Conservation (phyloP, 2,888 invertebrate species). For the Tenthredo livida region DNA sequence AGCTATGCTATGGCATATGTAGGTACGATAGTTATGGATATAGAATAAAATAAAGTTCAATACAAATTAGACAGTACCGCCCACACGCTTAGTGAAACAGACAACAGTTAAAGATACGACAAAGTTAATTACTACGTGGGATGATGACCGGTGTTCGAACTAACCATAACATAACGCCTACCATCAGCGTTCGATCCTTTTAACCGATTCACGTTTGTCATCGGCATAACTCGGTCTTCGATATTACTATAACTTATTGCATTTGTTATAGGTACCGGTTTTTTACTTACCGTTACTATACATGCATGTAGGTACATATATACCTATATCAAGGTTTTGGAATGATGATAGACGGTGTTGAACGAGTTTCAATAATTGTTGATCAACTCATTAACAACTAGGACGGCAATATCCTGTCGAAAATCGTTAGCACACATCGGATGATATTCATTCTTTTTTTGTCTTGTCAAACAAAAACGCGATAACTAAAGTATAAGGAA, state of each 20-base stretch:
- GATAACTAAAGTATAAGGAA: background rate
- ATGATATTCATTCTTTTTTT: background rate
- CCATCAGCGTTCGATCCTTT: constrained; percentile 4
- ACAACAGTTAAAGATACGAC: constrained; percentile 18
- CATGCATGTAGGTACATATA: no score
- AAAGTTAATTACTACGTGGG: constrained; percentile 48
- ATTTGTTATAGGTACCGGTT: background rate
- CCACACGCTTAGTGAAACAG: constrained; percentile 32
- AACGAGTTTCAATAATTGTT: background rate
- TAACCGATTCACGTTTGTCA: constrained; percentile 46
- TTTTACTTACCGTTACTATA: background rate
- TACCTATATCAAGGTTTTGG: background rate
- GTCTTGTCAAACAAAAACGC: background rate
- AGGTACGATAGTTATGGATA: background rate
- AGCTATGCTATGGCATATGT: background rate
- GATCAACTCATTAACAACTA: background rate
- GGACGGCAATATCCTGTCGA: background rate
- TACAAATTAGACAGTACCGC: constrained; percentile 49
- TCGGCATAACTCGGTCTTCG: constrained; percentile 35
- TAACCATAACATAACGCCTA: constrained; percentile 10
- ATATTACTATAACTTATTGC: background rate
- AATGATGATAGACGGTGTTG: background rate
- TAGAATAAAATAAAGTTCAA: constrained; percentile 41
- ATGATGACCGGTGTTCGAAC: constrained; percentile 21
- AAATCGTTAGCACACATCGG: background rate